Conservation (phyloP, 2,888 invertebrate species). For the Sipha maydis region DNA sequence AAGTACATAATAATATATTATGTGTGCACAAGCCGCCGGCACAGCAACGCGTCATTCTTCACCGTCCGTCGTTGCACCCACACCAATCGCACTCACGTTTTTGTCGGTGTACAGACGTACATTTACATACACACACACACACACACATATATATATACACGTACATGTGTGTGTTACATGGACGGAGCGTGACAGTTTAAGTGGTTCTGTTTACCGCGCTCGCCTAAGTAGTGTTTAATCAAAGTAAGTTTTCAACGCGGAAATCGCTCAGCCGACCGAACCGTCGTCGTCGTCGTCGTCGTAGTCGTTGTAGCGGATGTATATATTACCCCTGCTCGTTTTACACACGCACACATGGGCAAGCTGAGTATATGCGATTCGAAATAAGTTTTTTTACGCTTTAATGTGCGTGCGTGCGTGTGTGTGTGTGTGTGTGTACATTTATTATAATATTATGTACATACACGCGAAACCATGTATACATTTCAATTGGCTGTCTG, state of each 20-base stretch:
- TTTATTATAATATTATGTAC: neutral
- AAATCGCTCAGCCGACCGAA: neutral
- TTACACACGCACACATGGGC: too few relatives aligned
- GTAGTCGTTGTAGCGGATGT: too few relatives aligned
- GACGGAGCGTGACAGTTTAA: neutral
- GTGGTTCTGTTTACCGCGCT: neutral
- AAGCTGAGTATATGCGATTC: too few relatives aligned
- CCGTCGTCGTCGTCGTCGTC: too few relatives aligned
- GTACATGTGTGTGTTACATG: neutral
- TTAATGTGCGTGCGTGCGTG: too few relatives aligned
- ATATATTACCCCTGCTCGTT: too few relatives aligned
- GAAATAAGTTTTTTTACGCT: too few relatives aligned
- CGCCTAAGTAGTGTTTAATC: conserved; percentile 17
- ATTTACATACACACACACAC: too few relatives aligned
- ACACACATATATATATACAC: too few relatives aligned
- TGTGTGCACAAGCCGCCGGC: neutral
- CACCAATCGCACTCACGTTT: neutral
- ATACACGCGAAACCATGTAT: neutral
- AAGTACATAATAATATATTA: neutral
- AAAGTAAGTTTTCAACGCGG: neutral
- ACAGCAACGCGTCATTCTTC: neutral
- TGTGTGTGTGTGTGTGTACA: too few relatives aligned
- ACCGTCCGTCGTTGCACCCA: neutral
- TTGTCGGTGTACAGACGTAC: too few relatives aligned
- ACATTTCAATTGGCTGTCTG: neutral